Conservation (phyloP, 2,797 vertebrate species). For the Hemitrygon akajei region DNA sequence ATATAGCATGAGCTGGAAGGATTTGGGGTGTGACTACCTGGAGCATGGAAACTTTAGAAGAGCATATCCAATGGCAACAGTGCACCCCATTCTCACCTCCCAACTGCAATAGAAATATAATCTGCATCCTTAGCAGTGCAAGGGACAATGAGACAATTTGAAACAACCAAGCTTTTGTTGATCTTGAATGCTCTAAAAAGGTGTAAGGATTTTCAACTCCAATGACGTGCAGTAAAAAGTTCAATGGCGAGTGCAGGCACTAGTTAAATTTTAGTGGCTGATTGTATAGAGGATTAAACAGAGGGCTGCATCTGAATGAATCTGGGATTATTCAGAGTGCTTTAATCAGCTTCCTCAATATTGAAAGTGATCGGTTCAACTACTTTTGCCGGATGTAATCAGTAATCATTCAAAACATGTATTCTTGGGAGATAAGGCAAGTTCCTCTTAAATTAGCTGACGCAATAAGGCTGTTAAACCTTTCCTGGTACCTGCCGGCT, state of each 20-base stretch:
- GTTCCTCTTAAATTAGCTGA: background rate
- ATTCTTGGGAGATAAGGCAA: background rate
- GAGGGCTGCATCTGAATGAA: background rate
- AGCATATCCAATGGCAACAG: background rate
- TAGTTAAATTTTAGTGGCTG: background rate
- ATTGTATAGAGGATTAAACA: background rate
- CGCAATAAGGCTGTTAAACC: background rate
- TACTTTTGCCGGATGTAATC: background rate
- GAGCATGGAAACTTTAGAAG: too few species aligned
- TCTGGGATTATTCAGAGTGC: background rate
- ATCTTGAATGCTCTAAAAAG: background rate
- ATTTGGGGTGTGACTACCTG: too few species aligned
- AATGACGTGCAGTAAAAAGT: background rate
- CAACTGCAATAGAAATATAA: background rate
- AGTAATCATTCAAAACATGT: too few species aligned
- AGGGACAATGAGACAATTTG: background rate
- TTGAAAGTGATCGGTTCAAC: background rate
- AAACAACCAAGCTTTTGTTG: too few species aligned
- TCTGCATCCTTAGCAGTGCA: background rate
- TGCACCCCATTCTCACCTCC: background rate
- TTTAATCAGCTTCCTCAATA: background rate
- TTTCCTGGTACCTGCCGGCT: background rate
- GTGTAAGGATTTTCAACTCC: background rate
- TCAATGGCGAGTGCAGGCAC: background rate
- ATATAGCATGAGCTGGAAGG: background rate